Evolutionary conservation across 2,888 invertebrate genomes (phyloP), one percentile per base, ranked within the genome.

Genomic region (Tenthredo distinguenda): DNA sequence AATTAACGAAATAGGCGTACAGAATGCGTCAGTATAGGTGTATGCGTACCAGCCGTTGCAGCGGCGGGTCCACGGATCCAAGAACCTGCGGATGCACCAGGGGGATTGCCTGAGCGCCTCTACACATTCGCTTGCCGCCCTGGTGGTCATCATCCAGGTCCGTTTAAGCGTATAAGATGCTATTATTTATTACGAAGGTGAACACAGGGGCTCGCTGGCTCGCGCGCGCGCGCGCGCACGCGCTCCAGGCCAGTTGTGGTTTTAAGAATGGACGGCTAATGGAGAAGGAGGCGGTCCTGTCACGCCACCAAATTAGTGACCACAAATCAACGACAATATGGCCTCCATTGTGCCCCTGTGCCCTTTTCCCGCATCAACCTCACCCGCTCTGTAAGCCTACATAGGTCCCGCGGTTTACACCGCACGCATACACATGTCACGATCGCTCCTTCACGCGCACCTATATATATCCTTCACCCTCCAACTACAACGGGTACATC

Each of bases 271-370:
- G 91, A 85, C 88, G 90, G 90, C 90, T 92, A 92, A 92, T 91
- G 91, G 90, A 88, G 88, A 87, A 89, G 86, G 88, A 88, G 90
- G 89, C 90, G 89, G 88, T 88, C 88, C 87, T 88, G 87, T 89
- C 89, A 87, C 85, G 90, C 90, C 89, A 90, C 89, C 88, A 92
- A 92, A 92, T 92, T 92, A 92, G 91, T 90, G 89, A 89, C 91
- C 91, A 91, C 92, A 92, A 92, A 92, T 92, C 92, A 92, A 92
- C 90, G 91, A 90, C 89, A 88, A 90, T 91, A 90, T 89, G 88
- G 89, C 86, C 88, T 77, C 86, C 85, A 87, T 89, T 90, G 88
- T 88, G 87, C 86, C 84, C 86, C 68, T 43, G 26, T 83, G 83
- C 83, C 68, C 50, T 83, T 68, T 68, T 83, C 83, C 31, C 83